A percentile compares a stretch with the other conserved stretches of the same genome.
phyloP scores from a whole-genome alignment of 2,113 vertebrate species.

The Poeciliopsis prolifica region DNA sequence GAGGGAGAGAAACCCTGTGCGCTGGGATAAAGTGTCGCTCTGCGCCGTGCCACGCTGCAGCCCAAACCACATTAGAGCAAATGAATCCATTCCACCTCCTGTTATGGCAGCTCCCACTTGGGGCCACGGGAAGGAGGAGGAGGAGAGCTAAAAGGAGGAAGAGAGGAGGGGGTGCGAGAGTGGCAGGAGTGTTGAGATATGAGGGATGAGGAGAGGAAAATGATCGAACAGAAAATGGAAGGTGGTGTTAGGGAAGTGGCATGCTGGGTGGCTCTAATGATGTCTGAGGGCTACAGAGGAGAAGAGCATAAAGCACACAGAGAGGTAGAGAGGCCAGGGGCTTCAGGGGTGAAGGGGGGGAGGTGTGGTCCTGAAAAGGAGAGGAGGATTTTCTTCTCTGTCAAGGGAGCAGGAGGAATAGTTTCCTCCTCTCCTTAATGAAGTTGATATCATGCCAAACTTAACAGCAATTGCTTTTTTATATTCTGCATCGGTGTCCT shows the following conservation, averaged over 20 bases:
- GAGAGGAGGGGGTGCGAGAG: constrained; percentile 44
- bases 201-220: constrained; percentile 70
- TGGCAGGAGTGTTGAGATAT: constrained; percentile 68
- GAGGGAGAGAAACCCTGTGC: constrained; percentile 52
- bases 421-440: constrained; percentile 53
- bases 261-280: constrained; percentile 75
- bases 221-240: constrained; percentile 75
- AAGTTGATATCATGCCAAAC: constrained; percentile 49
- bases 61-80: constrained; percentile 86
- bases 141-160: constrained; percentile 31
- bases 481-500: constrained; percentile 31
- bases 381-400: constrained; percentile 36
- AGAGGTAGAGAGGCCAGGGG: constrained; percentile 14
- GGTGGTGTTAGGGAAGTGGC: constrained; percentile 70
- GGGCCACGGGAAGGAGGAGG: constrained; percentile 71
- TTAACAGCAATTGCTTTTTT: constrained; percentile 18
- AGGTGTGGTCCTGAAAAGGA: constrained; percentile 38
- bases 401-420: constrained; percentile 41
- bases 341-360: constrained; percentile 15
- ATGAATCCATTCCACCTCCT: constrained; percentile 83
- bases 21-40: constrained; percentile 68
- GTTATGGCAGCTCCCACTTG: constrained; percentile 77
- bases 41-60: constrained; percentile 80
- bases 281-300: constrained; percentile 71
- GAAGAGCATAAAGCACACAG: constrained; percentile 52